Evolutionary conservation across 2,888 invertebrate species (phyloP), one percentile per base, ranked within the genome.

Genomic region (Eristalis intricaria): DNA sequence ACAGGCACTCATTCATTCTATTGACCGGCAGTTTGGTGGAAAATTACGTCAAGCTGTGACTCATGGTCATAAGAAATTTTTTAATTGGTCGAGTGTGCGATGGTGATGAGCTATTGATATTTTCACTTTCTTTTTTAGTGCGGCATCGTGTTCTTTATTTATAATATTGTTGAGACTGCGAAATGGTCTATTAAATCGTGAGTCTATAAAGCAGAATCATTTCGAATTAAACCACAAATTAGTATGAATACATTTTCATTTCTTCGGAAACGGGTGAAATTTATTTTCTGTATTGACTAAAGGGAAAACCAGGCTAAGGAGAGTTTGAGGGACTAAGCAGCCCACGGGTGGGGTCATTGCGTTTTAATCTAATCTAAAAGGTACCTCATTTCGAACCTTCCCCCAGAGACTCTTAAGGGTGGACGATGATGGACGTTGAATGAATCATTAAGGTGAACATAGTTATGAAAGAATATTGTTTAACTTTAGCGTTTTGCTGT

Each of bases 21-120:
- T 7, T 38, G 38, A 19, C 15, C n/a, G 15, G 29, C 8, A 29
- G 13, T n/a, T 32, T n/a, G 15, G 15, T n/a, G 32, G 22, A 65
- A 61, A 80, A 74, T 80, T 63, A 73, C 80, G 80, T 80, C 80
- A 80, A 80, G 66, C 68, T 74, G 65, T 80, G 80, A 80, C 61
- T 80, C 80, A 80, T 80, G 5, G 43, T 66, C 73, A 68, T 80
- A 71, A 73, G 40, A 43, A 58, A 71, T n/a, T 66, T 43, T 38
- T 29, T 8, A 65, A 71, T 65, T 60, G 4, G 66, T 71, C 50
- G 61, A 43, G 50, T 13, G 66, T 61, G 73, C 38, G 64, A 23
- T 19, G 63, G n/a, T 26, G 19, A 73, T 73, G 35, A 76, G 68
- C 68, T 68, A 68, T 68, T 68, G 60, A 32, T 68, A 71, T 60